Evolutionary conservation across 2,888 invertebrate genomes (phyloP).

Genomic region (Erynnis tages): DNA sequence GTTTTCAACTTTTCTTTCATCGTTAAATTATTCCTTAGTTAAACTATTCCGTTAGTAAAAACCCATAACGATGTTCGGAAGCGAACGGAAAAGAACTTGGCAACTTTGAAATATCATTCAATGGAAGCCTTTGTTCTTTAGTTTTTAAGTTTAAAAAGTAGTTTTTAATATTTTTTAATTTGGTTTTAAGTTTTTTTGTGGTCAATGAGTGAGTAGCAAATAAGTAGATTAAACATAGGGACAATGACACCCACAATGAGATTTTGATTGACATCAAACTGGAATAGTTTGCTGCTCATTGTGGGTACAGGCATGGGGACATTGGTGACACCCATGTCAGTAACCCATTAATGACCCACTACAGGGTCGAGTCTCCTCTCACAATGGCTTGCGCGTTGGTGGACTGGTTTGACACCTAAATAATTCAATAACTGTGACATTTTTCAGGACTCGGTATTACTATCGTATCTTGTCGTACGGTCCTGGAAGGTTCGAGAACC

Average conservation of each 20-base stretch:
- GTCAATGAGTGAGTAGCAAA: no score
- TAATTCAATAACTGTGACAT: no score
- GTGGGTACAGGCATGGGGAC: no score
- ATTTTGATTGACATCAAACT: no score
- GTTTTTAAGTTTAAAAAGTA: constrained; percentile 10
- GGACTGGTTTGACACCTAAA: no score
- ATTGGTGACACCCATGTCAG: no score
- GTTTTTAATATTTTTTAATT: neutral
- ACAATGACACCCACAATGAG: no score
- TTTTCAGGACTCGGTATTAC: constrained; percentile 59
- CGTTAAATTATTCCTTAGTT: neutral
- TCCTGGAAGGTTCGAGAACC: constrained; percentile 63
- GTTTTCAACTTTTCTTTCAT: neutral
- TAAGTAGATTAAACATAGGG: neutral
- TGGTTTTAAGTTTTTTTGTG: neutral
- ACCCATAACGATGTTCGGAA: constrained; percentile 1
- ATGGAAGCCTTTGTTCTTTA: constrained; percentile 12
- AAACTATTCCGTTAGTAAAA: neutral
- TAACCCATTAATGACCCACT: no score
- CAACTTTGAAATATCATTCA: constrained; percentile 16
- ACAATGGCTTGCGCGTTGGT: no score
- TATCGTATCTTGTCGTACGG: constrained; percentile 61
- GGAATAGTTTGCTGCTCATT: no score
- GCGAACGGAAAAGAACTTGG: constrained; percentile 6
- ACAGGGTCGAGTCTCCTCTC: no score